phyloP scores from a whole-genome alignment of 2,113 vertebrate species.

The Phocoena sinus region DNA sequence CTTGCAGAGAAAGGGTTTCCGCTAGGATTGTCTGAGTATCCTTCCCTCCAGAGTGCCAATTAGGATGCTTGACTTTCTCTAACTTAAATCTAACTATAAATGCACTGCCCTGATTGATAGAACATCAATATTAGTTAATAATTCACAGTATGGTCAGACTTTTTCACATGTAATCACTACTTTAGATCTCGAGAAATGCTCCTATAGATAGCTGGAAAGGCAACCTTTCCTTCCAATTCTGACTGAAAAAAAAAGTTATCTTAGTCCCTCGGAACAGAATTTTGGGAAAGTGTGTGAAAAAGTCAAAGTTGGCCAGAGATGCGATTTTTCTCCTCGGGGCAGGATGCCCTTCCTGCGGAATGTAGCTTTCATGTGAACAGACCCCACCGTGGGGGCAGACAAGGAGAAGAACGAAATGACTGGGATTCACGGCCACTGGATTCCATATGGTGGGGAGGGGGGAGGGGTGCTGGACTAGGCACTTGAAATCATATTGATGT shows the following conservation, averaged over 20 bases:
- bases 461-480: not conserved
- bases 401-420: constrained; percentile 20
- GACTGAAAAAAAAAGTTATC: not conserved
- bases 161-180: constrained; percentile 77
- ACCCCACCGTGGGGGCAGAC: not conserved
- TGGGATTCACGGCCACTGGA: not conserved
- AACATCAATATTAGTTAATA: constrained; percentile 79
- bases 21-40: constrained; percentile 32
- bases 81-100: constrained; percentile 72
- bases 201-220: not conserved
- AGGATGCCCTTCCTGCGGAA: not conserved
- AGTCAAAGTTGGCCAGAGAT: not conserved
- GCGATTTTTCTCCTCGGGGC: not conserved
- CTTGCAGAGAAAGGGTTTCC: constrained; percentile 49
- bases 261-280: constrained; percentile 18
- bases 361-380: constrained; percentile 6
- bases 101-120: constrained; percentile 69
- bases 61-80: constrained; percentile 61
- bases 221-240: constrained; percentile 24
- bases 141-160: constrained; percentile 75
- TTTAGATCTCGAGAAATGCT: constrained; percentile 59
- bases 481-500: constrained; percentile 35
- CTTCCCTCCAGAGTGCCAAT: constrained; percentile 64
- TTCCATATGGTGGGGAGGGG: constrained; percentile 18
- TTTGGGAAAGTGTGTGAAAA: not conserved